Conservation (phyloP, 2,797 vertebrate species). For the Lithobates sylvaticus region DNA sequence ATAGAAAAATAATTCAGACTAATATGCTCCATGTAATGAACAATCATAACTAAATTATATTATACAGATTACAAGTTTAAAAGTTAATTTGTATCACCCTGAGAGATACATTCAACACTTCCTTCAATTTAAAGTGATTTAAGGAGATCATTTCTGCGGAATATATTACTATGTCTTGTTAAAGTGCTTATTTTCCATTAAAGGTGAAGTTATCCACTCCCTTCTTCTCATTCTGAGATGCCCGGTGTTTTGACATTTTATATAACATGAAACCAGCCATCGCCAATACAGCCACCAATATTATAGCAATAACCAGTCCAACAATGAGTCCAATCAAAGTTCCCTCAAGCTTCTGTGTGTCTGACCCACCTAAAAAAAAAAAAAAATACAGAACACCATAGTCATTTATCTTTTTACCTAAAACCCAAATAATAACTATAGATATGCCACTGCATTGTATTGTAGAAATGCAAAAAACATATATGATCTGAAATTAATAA, state of each 20-base stretch:
- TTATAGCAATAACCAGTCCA: conserved; percentile 50
- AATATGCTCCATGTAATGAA: not conserved
- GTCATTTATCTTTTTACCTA: too few relatives aligned
- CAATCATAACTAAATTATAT: not conserved
- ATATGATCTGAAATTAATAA: too few relatives aligned
- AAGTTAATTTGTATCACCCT: too few relatives aligned
- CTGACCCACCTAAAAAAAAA: conserved; percentile 15
- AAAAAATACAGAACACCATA: not conserved
- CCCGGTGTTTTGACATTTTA: conserved; percentile 30
- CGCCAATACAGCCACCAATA: conserved; percentile 36
- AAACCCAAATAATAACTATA: too few relatives aligned
- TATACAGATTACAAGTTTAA: not conserved
- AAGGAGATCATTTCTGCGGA: not conserved
- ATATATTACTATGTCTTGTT: not conserved
- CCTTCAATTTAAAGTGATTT: not conserved
- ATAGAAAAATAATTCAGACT: not conserved
- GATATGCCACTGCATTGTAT: too few relatives aligned
- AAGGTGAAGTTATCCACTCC: conserved; percentile 51
- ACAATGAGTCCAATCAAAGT: conserved; percentile 53
- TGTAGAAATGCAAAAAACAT: too few relatives aligned
- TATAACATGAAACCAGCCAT: conserved; percentile 32
- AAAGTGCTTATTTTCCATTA: conserved; percentile 47
- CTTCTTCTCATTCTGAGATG: conserved; percentile 30
- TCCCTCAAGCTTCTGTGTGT: conserved; percentile 39
- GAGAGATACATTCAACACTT: conserved; percentile 1